Evolutionary conservation across 2,888 invertebrate species (phyloP), one percentile per base, ranked within the genome.

Genomic region (Eilema caniola): DNA sequence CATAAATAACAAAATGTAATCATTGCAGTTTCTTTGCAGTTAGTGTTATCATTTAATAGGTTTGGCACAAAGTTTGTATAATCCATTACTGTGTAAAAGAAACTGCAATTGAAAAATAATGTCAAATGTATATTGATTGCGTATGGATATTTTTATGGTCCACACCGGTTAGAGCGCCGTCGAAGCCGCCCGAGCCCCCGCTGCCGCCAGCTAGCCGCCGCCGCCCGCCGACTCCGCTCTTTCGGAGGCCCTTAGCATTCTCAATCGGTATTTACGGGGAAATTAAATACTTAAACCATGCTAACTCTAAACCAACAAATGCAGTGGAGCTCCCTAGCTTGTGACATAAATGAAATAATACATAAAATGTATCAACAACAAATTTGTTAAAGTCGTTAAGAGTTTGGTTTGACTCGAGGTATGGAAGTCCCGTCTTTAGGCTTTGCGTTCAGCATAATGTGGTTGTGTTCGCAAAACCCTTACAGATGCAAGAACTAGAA

Each of bases 91-190:
- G 81, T 85, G 79, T 68, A 77, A 87, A 92, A 91, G 94, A 93
- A 92, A 95, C 95, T 94, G 94, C 94, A 94, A 94, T 91, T 89
- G 94, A 94, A 94, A 86, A 86, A 88, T 89, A 80, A 82, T 90
- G 86, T 93, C 85, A 91, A 88, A 92, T 94, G 93, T 95, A 92
- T 95, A 95, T 93, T 95, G 93, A 95, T 95, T 95, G 93, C 93
- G 95, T 95, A 94, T 95, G 95, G 95, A 91, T 94, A 95, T 95
- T 95, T 94, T 91, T 95, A 94, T 95, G 95, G 93, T 93, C 91
- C 92, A 90, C 93, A 89, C 91, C 94, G 94, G 93, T 92, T 95
- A 95, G 95, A 88, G 93, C 91, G 91, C 92, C 92, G 92, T 92
- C 92, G 89, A 89, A 86, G 91, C 91, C 88, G 91, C 89, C 86